phyloP scores from a whole-genome alignment of 2,113 vertebrate species.

The Eulemur macaco region DNA sequence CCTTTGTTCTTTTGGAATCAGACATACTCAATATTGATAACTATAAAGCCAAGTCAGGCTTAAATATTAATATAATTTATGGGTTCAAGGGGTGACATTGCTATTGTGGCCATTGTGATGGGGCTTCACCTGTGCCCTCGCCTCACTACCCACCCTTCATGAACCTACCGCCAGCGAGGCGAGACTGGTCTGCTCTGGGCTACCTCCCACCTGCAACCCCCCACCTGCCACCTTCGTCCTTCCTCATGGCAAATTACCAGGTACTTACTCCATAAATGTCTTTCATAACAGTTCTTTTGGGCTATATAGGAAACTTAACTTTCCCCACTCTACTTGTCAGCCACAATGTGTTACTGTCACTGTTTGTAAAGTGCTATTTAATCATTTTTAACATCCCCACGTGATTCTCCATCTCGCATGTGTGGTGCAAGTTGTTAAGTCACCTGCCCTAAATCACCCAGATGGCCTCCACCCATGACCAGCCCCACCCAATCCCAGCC shows the following conservation, averaged over 20 bases:
- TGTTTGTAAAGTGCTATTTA: not conserved
- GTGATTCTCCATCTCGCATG: not conserved
- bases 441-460: not conserved
- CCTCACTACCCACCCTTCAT: not conserved
- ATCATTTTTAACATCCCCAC: not conserved
- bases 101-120: accelerated
- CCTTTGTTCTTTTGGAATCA: not conserved
- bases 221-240: not conserved
- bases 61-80: not conserved
- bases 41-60: not conserved
- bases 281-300: not conserved
- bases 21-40: not conserved
- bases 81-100: accelerated
- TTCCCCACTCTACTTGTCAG: not conserved
- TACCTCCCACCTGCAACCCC: not conserved
- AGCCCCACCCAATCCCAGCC: not conserved
- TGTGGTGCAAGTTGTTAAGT: not conserved
- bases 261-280: not conserved
- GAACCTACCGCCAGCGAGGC: not conserved
- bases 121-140: not conserved
- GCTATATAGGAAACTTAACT: not conserved
- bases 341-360: not conserved
- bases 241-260: not conserved
- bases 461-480: not conserved
- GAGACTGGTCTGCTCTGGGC: accelerated